Evolutionary conservation across 1,140 invertebrate species (phyloP), one percentile per base, ranked within the genome.

Genomic region (Cylas formicarius): DNA sequence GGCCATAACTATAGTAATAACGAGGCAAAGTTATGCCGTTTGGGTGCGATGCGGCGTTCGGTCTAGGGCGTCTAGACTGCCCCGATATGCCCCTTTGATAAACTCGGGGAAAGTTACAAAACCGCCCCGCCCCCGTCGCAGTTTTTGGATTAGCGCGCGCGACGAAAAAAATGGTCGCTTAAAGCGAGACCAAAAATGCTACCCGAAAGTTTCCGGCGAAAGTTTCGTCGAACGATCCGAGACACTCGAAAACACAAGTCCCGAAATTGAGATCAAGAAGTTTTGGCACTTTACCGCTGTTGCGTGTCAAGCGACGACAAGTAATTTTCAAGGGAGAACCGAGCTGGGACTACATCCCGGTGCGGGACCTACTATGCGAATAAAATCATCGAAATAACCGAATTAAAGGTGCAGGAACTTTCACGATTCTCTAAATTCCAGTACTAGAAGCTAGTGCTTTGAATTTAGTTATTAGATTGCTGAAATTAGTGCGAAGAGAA

Each of bases 291-390:
- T 33, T 29, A 43, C 18, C 28, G 36, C 31, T 34, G 32, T 48
- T 48, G 38, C 46, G 39, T 49, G 48, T 50, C 42, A 50, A 27
- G 35, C 47, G 41, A 27, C 48, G 42, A 34, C 29, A 38, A 40
- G 41, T 45, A 50, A 50, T 50, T 45, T 43, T 37, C 41, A 29
- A 11, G 7, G 17, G 21, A 19, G 29, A 11, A 10, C 17, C 18
- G 27, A 29, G 19, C 4, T n/a, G 16, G 16, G 33, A 5, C n/a
- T n/a, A n/a, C n/a, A n/a, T n/a, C n/a, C n/a, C n/a, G n/a, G n/a
- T n/a, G n/a, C n/a, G n/a, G n/a, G n/a, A n/a, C n/a, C n/a, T n/a
- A n/a, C n/a, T n/a, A n/a, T n/a, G n/a, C n/a, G n/a, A n/a, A n/a
- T n/a, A n/a, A n/a, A n/a, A n/a, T n/a, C n/a, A n/a, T n/a, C n/a